Evolutionary conservation across 2,113 vertebrate genomes (phyloP).

Genomic region (Eidolon helvum): DNA sequence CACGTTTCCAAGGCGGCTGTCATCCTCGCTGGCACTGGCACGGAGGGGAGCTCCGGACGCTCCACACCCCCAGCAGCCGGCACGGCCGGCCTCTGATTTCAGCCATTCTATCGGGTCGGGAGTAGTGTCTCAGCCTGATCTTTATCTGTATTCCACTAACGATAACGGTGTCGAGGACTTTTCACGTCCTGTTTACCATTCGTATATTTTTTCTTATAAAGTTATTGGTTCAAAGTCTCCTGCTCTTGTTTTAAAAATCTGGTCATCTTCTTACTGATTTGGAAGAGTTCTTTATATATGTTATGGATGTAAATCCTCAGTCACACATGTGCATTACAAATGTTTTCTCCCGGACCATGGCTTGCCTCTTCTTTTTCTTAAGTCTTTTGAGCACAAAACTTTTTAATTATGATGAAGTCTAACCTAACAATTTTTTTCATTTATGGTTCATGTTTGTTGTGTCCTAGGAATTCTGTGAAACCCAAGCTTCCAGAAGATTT

Average conservation of each 20-base stretch:
- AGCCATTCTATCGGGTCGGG: background rate
- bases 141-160: too few relatives aligned
- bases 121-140: rapidly evolving
- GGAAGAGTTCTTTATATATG: background rate
- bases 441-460: background rate
- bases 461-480: background rate
- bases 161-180: rapidly evolving
- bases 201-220: background rate
- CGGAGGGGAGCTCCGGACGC: rapidly evolving
- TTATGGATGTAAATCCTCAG: background rate
- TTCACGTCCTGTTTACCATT: background rate
- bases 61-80: background rate
- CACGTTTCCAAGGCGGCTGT: background rate
- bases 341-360: background rate
- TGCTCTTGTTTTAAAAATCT: background rate
- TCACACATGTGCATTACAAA: rapidly evolving
- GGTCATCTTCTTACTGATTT: background rate
- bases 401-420: background rate
- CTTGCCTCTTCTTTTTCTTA: background rate
- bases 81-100: background rate
- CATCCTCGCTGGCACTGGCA: too few relatives aligned
- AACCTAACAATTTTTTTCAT: background rate
- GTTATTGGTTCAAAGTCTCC: background rate
- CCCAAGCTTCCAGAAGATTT: background rate
- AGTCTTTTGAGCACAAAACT: background rate